Percentiles rank a stretch among this genome's conserved stretches.
Conservation (phyloP, 2,113 vertebrate genomes). For the Typhlomys cinereus region DNA sequence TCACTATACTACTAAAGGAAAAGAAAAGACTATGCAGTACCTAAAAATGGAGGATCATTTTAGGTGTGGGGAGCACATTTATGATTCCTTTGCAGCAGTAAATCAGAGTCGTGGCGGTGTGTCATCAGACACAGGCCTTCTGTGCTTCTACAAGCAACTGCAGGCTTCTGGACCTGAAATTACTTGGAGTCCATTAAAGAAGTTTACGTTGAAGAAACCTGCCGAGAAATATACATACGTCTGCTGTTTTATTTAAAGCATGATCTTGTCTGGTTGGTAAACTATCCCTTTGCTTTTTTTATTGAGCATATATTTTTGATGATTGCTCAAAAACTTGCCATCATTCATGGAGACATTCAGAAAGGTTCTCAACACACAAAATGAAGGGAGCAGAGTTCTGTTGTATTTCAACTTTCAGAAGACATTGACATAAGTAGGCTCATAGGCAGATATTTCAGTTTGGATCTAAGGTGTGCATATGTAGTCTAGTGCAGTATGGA, state of each 20-base stretch:
- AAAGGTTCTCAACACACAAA: slow-evolving; percentile 26
- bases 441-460: background rate
- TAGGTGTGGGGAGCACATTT: slow-evolving; percentile 49
- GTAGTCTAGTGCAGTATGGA: background rate
- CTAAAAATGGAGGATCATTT: slow-evolving; percentile 64
- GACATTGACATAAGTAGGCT: background rate
- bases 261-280: slow-evolving; percentile 20
- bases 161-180: background rate
- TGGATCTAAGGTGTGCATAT: background rate
- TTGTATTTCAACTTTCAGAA: background rate
- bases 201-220: background rate
- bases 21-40: slow-evolving; percentile 61
- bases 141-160: slow-evolving; percentile 39
- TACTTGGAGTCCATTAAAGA: background rate
- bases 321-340: slow-evolving; percentile 27
- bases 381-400: slow-evolving; percentile 19
- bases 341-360: background rate
- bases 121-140: slow-evolving; percentile 3
- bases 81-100: slow-evolving; percentile 25
- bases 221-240: background rate
- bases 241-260: slow-evolving; percentile 40
- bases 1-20: slow-evolving; percentile 56
- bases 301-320: background rate
- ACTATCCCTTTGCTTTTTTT: slow-evolving; percentile 31
- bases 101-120: background rate